Conservation (phyloP, 2,113 vertebrate genomes). For the Scopus umbretta region DNA sequence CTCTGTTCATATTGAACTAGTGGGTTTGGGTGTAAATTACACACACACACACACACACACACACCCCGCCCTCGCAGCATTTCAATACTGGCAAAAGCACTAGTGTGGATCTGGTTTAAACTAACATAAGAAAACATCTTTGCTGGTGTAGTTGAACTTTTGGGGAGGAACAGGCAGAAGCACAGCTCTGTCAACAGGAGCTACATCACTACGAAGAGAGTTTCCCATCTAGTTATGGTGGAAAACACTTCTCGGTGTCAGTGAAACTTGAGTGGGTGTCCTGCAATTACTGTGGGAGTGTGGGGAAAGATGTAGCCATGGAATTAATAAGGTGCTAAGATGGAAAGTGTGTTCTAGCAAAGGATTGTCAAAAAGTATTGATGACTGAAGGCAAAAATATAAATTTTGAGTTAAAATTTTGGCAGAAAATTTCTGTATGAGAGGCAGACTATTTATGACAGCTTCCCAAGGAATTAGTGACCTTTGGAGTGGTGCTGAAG, state of each 20-base stretch:
- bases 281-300: background rate
- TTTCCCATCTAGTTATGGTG: background rate
- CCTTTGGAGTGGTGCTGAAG: slow-evolving; percentile 41
- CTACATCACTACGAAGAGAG: background rate
- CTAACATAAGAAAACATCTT: background rate
- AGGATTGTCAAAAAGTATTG: slow-evolving; percentile 17
- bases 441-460: slow-evolving; percentile 20
- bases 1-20: background rate
- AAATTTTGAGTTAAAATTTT: slow-evolving; percentile 11
- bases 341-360: background rate
- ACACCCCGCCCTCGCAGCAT: background rate
- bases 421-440: slow-evolving; percentile 14
- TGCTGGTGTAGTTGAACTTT: background rate
- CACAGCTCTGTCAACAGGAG: background rate
- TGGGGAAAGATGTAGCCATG: background rate
- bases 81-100: background rate
- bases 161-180: background rate
- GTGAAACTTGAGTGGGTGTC: background rate
- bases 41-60: no score
- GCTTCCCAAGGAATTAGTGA: slow-evolving; percentile 19
- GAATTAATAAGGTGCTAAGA: slow-evolving; percentile 21
- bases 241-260: background rate
- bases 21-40: background rate
- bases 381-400: slow-evolving; percentile 30
- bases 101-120: background rate